Evolutionary conservation across 1,140 invertebrate species (phyloP).

Genomic region (Amyelois transitella): DNA sequence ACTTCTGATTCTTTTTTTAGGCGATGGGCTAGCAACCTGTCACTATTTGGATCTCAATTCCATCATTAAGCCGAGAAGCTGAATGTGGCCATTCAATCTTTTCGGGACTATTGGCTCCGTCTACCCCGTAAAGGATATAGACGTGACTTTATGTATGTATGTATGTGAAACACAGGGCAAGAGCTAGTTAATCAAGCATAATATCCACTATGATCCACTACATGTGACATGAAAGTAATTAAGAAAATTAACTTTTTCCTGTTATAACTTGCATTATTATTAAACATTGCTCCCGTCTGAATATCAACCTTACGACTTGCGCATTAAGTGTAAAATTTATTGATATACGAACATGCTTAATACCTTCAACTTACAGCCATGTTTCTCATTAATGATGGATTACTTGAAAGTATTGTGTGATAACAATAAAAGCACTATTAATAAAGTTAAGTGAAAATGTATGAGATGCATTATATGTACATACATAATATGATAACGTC

Average conservation of each 20-base stretch:
- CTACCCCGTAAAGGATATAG: too few relatives aligned
- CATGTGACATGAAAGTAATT: constrained; percentile 7
- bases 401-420: background rate
- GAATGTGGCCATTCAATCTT: too few relatives aligned
- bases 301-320: background rate
- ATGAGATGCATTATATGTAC: too few relatives aligned
- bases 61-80: background rate
- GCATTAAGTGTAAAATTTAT: constrained; percentile 5
- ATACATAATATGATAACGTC: too few relatives aligned
- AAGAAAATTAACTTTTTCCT: constrained; percentile 19
- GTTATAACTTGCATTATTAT: background rate
- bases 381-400: background rate
- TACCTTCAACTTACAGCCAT: background rate
- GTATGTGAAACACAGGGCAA: too few relatives aligned
- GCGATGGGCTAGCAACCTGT: too few relatives aligned
- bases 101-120: too few relatives aligned
- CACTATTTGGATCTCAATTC: too few relatives aligned
- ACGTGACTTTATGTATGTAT: too few relatives aligned
- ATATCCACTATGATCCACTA: background rate
- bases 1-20: too few relatives aligned
- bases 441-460: background rate
- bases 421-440: background rate
- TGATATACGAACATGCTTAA: background rate
- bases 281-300: background rate
- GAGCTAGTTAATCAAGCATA: too few relatives aligned